phyloP scores from a whole-genome alignment of 2,888 invertebrate species.

The Pecten maximus region DNA sequence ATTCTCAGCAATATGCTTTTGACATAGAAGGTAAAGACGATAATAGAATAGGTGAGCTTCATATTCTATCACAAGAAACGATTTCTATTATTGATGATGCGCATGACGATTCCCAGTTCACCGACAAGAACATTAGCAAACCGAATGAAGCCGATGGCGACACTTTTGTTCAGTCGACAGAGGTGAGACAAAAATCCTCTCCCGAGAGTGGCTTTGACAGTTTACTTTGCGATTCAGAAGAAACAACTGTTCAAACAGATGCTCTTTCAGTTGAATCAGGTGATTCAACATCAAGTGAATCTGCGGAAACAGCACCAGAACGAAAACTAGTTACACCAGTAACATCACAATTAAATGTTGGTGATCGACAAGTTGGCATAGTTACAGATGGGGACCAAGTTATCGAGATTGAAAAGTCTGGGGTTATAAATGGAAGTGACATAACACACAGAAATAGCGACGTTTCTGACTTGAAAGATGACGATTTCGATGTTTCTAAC shows the following conservation, averaged over 20 bases:
- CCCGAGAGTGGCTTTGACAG: not conserved
- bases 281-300: not conserved
- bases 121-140: not conserved
- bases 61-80: not conserved
- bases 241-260: not conserved
- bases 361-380: not conserved
- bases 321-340: not conserved
- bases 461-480: not conserved
- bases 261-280: not conserved
- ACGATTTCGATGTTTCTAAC: not conserved
- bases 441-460: not conserved
- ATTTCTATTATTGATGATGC: not conserved
- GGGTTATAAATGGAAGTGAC: not conserved
- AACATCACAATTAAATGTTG: not conserved
- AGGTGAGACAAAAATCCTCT: not conserved
- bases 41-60: not conserved
- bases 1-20: not conserved
- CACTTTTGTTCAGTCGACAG: not conserved
- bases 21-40: not conserved
- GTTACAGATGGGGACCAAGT: not conserved
- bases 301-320: not conserved
- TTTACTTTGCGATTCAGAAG: not conserved
- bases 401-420: not conserved
- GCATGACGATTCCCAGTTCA: not conserved
- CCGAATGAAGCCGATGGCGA: not conserved